Conservation (phyloP, 1,140 invertebrate species). For the Conus ventricosus region DNA sequence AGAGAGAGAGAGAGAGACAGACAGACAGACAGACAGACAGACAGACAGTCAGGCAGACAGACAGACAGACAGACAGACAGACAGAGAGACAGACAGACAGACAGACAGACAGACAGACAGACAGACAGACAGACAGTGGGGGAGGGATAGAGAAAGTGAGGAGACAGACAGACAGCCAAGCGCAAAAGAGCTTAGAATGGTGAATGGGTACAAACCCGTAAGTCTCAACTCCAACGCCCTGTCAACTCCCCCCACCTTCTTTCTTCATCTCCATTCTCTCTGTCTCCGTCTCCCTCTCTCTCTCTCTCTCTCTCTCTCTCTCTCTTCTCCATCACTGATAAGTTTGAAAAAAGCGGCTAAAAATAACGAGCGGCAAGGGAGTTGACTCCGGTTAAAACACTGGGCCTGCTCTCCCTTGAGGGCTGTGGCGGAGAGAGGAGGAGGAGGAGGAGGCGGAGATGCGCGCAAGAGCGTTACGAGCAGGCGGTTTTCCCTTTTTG, state of each 20-base stretch:
- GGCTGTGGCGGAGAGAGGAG: background rate
- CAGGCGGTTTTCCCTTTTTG: background rate
- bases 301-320: no score
- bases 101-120: no score
- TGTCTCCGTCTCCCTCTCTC: background rate
- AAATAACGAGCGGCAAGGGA: constrained; percentile 8
- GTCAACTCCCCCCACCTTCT: background rate
- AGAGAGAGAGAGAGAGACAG: no score
- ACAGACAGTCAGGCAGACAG: no score
- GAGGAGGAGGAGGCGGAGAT: background rate
- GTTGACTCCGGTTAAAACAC: background rate
- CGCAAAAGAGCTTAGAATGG: background rate
- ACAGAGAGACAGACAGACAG: no score
- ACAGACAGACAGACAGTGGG: no score
- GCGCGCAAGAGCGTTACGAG: background rate
- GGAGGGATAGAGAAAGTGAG: no score
- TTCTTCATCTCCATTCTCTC: background rate
- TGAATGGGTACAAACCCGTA: background rate
- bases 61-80: no score
- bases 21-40: no score
- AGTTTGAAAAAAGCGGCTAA: background rate
- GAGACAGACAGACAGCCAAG: background rate
- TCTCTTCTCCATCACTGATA: no score
- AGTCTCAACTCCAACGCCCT: background rate
- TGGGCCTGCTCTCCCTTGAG: background rate